These are phyloP conservation scores for Phrynocephalus guinanensis DNA, from an alignment of 2,797 vertebrate genomes.

Conservation along the genomic window DNA sequence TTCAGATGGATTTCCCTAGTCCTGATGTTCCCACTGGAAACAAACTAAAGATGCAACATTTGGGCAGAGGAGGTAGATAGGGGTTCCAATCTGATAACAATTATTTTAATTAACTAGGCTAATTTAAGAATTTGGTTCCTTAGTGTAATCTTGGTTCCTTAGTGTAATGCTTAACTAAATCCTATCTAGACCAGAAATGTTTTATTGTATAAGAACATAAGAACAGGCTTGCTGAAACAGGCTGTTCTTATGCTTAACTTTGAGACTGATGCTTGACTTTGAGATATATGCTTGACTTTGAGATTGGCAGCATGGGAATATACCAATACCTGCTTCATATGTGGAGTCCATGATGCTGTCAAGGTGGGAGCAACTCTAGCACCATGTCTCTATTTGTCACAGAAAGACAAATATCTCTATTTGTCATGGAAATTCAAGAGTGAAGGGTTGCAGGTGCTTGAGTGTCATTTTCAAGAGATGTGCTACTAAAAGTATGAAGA, in stretches of 20 bases:
- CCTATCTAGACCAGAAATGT: neutral
- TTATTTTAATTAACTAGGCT: no score
- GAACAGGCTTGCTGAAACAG: no score
- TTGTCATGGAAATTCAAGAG: constrained; percentile 3
- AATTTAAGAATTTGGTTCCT: neutral
- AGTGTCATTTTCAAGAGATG: neutral
- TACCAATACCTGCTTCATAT: neutral
- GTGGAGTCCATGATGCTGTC: neutral
- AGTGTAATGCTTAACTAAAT: neutral
- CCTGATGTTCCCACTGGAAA: neutral
- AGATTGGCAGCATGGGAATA: neutral
- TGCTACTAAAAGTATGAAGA: neutral
- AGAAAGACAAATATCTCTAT: no score
- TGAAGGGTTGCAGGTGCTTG: neutral
- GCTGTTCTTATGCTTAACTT: no score
- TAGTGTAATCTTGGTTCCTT: neutral
- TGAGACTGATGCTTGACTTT: no score
- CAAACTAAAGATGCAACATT: neutral
- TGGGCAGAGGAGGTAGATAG: neutral
- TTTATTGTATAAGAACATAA: no score
- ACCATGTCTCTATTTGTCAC: neutral
- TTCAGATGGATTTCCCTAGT: neutral
- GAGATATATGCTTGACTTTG: neutral
- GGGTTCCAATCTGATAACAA: neutral
- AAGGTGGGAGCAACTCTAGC: neutral